Conservation (phyloP, 2,888 invertebrate genomes). For the Drosophila flavopinicola region DNA sequence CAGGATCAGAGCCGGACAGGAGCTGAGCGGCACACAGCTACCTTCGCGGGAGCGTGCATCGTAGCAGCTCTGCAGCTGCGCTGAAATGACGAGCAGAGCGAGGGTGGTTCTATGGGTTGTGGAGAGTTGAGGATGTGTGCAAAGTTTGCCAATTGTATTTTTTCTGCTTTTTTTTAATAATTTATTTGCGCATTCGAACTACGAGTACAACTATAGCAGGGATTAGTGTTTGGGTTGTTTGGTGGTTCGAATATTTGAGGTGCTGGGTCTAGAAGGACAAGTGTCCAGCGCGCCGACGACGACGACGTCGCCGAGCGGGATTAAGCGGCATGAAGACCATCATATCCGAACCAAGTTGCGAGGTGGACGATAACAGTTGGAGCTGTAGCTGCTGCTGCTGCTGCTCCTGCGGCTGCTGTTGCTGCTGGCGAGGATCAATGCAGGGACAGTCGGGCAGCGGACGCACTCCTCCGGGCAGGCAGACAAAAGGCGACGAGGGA, state of each 20-base stretch:
- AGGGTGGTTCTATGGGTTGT: constrained; percentile 12
- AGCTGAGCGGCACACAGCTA: constrained; percentile 85
- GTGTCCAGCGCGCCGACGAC: constrained; percentile 53
- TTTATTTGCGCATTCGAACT: constrained; percentile 46
- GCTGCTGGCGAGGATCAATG: constrained; percentile 79
- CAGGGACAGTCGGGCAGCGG: constrained; percentile 83
- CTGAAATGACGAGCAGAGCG: constrained; percentile 60
- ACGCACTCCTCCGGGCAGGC: constrained; percentile 75
- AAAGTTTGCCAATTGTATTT: constrained; percentile 49
- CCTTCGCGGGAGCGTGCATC: constrained; percentile 86
- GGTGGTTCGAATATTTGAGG: not conserved
- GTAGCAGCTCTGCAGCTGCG: constrained; percentile 83
- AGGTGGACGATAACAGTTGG: not conserved
- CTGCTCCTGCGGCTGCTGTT: constrained; percentile 11
- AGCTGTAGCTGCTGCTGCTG: constrained; percentile 16
- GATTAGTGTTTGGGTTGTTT: not conserved
- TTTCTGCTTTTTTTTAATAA: constrained; percentile 7
- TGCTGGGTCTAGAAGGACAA: constrained; percentile 9
- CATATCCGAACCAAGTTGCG: constrained; percentile 66
- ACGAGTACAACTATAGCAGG: constrained; percentile 26
- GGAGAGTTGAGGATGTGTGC: constrained; percentile 9
- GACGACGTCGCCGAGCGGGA: constrained; percentile 55
- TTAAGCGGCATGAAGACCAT: constrained; percentile 77
- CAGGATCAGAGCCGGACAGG: constrained; percentile 85
- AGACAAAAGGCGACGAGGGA: constrained; percentile 76